Conservation (phyloP, 2,113 vertebrate genomes). For the Sinocyclocheilus anshuiensis region DNA sequence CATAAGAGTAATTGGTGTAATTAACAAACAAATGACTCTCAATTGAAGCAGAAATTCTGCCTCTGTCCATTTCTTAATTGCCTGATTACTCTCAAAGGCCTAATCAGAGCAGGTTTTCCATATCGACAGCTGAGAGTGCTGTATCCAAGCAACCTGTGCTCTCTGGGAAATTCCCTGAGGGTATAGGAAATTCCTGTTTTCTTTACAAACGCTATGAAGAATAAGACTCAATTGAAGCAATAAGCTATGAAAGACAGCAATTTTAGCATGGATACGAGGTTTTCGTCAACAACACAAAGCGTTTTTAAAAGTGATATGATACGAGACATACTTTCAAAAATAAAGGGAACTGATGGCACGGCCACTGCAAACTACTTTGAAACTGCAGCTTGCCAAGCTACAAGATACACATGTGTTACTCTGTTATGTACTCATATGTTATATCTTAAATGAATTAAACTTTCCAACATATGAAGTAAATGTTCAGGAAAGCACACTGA, state of each 20-base stretch:
- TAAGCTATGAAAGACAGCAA: background rate
- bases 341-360: background rate
- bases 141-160: conserved; percentile 7
- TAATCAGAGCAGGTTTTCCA: conserved; percentile 12
- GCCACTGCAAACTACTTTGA: background rate
- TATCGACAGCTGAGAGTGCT: background rate
- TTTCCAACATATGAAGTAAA: too few relatives aligned
- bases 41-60: conserved; percentile 11
- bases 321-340: background rate
- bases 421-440: too few relatives aligned
- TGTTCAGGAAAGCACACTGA: too few relatives aligned
- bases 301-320: background rate
- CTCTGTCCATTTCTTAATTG: background rate
- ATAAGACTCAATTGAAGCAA: background rate
- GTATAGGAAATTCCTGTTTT: background rate
- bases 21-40: background rate
- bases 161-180: background rate
- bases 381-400: background rate
- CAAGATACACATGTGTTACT: too few relatives aligned
- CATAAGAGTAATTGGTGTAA: conserved; percentile 18
- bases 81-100: background rate
- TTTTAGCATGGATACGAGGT: background rate
- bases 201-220: background rate
- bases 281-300: background rate
- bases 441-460: too few relatives aligned